Conservation (phyloP, 53 echinoderm and acorn worm genomes). For the Henricia sp. region DNA sequence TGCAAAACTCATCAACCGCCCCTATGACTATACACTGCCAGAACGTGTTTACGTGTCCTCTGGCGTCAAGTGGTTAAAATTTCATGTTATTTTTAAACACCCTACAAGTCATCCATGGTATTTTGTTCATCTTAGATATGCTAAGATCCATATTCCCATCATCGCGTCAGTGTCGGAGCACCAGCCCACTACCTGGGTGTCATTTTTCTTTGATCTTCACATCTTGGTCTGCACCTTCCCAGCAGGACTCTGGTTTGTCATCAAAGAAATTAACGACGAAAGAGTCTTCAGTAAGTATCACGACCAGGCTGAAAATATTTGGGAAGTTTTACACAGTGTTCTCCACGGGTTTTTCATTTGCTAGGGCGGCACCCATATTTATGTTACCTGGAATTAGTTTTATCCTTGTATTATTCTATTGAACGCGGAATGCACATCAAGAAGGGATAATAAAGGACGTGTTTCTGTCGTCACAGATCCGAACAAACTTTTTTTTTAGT, state of each 20-base stretch:
- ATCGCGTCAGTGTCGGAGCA: conserved; percentile 97
- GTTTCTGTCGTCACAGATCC: too few species aligned
- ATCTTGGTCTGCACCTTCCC: conserved; percentile 88
- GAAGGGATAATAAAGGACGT: too few species aligned
- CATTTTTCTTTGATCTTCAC: conserved; percentile 99
- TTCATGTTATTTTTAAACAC: not conserved
- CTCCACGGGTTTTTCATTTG: not conserved
- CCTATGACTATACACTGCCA: too few species aligned
- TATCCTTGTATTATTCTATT: not conserved
- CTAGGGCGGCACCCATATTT: not conserved
- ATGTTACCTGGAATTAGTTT: too few species aligned
- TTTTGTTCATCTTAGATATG: conserved; percentile 79
- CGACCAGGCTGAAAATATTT: not conserved
- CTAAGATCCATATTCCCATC: conserved; percentile 99
- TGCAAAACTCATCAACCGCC: too few species aligned
- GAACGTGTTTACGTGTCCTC: too few species aligned
- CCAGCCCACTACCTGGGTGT: conserved; percentile 98
- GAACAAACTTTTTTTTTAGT: too few species aligned
- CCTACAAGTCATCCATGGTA: too few species aligned
- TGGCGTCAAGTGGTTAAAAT: too few species aligned
- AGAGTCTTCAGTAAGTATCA: conserved; percentile 94
- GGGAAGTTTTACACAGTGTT: not conserved
- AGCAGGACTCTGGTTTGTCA: conserved; percentile 97
- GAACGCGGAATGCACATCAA: too few species aligned
- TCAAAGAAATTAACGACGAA: conserved; percentile 98